A percentile compares a stretch with the other conserved stretches of the same genome.
phyloP scores from a whole-genome alignment of 2,113 vertebrate genomes.

The Grallaria varia region DNA sequence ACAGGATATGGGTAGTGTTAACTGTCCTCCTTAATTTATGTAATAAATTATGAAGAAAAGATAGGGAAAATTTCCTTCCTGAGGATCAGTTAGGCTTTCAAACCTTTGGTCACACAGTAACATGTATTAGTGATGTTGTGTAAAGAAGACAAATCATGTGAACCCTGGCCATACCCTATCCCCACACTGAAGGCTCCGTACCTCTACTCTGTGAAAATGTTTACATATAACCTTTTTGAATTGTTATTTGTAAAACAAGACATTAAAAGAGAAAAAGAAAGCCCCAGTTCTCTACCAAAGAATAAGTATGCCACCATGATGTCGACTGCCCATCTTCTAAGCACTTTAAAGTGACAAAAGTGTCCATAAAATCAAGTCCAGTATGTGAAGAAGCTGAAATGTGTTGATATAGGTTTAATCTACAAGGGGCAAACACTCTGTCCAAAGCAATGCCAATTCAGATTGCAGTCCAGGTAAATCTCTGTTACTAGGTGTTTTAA shows the following conservation, averaged over 20 bases:
- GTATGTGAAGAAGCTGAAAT: neutral
- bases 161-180: neutral
- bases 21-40: neutral
- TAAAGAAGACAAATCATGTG: neutral
- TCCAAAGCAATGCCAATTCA: neutral
- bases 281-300: neutral
- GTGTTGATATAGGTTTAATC: neutral
- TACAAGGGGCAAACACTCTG: neutral
- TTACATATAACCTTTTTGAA: neutral
- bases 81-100: neutral
- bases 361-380: neutral
- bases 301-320: neutral
- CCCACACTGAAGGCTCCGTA: neutral
- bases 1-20: neutral
- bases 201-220: neutral
- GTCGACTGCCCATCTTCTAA: neutral
- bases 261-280: neutral
- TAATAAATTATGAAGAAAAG: neutral
- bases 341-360: neutral
- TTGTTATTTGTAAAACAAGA: neutral
- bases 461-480: neutral
- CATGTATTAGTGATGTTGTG: neutral
- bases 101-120: neutral
- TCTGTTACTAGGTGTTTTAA: neutral
- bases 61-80: neutral